Evolutionary conservation across 37 sponge, comb jelly and placozoan species (phyloP).

Genomic region (Petrosia ficiformis): DNA sequence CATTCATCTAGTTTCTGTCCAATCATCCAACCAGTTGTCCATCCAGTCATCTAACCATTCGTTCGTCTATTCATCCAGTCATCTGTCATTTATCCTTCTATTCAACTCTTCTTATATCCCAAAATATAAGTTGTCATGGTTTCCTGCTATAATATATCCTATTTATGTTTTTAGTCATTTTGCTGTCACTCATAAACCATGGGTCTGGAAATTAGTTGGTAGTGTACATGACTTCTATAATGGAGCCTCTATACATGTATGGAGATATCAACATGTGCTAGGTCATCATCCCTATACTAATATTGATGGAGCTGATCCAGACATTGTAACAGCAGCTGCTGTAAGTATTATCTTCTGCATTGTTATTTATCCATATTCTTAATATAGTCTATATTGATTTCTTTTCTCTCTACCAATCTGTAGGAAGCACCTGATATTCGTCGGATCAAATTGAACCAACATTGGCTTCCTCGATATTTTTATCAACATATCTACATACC

Average conservation of each 20-base stretch:
- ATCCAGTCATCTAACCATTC: no score
- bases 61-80: no score
- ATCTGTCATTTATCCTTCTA: no score
- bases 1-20: neutral
- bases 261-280: constrained; percentile 86
- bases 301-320: constrained; percentile 90
- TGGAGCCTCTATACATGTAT: constrained; percentile 77
- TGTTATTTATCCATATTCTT: no score
- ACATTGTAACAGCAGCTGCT: constrained; percentile 74
- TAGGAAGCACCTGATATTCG: constrained; percentile 82
- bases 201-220: constrained; percentile 89
- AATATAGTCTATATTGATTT: constrained; percentile 1
- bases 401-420: neutral
- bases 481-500: constrained; percentile 93
- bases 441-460: constrained; percentile 83
- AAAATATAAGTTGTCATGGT: neutral
- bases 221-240: constrained; percentile 74
- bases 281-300: constrained; percentile 96
- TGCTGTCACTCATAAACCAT: constrained; percentile 92
- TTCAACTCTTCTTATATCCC: no score
- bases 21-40: neutral
- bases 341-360: constrained; percentile 26
- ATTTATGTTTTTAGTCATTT: constrained; percentile 64
- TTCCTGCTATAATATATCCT: neutral
- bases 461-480: constrained; percentile 86